Conservation (phyloP, 1,140 invertebrate species). For the Pogonognathellus flavescens region DNA sequence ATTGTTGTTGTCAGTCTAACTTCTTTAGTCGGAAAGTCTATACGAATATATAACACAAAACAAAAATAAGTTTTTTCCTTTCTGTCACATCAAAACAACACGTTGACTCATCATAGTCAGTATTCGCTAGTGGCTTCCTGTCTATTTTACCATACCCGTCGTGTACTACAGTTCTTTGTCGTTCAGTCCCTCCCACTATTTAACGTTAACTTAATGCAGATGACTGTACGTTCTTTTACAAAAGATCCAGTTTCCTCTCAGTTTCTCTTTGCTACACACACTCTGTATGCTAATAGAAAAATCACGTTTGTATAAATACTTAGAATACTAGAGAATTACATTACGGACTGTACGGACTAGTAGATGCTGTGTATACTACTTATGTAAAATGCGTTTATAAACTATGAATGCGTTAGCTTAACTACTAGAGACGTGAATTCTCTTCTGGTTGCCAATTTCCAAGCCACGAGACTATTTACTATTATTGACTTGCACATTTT, state of each 20-base stretch:
- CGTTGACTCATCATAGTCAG: constrained; percentile 1
- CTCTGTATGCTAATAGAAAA: not conserved
- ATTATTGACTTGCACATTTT: not conserved
- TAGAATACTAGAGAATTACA: not conserved
- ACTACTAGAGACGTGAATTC: not conserved
- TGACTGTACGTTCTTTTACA: not conserved
- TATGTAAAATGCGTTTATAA: constrained; percentile 20
- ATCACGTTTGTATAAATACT: not conserved
- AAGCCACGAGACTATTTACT: not conserved
- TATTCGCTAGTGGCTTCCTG: constrained; percentile 20
- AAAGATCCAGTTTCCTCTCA: constrained; percentile 8
- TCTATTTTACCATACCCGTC: not conserved
- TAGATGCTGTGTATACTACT: too few species aligned
- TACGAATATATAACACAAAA: not conserved
- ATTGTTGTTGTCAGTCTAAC: constrained; percentile 15
- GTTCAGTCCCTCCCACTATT: not conserved
- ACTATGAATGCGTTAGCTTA: not conserved
- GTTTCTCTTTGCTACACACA: not conserved
- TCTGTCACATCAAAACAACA: constrained; percentile 27
- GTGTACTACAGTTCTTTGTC: not conserved
- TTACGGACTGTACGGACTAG: too few species aligned
- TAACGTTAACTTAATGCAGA: constrained; percentile 37
- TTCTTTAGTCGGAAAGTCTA: not conserved
- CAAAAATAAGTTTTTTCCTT: constrained; percentile 39
- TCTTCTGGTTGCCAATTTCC: constrained; percentile 25